Percentiles rank a stretch among this genome's conserved stretches.
Conservation (phyloP, 2,113 vertebrate species). For the Nothocercus nigrocapillus region DNA sequence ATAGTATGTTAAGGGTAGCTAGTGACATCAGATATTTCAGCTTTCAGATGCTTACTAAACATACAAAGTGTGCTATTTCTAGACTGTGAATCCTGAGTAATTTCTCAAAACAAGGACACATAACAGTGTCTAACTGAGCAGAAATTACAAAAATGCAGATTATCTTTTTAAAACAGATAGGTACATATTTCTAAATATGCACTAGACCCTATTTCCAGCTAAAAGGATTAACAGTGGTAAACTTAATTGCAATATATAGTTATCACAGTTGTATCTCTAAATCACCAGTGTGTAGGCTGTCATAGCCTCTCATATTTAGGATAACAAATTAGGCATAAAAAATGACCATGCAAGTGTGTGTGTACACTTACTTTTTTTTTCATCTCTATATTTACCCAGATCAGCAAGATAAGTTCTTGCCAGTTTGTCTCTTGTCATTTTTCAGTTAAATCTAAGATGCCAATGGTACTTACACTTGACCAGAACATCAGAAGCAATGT, state of each 20-base stretch:
- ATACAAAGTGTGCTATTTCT: neutral
- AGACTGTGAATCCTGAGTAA: neutral
- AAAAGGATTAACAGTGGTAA: neutral
- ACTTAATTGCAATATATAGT: accelerated
- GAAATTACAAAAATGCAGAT: neutral
- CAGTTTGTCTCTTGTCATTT: neutral
- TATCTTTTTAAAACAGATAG: neutral
- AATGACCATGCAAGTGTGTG: neutral
- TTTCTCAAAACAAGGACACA: neutral
- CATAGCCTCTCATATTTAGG: neutral
- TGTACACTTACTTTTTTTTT: neutral
- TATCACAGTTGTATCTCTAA: neutral
- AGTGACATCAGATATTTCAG: neutral
- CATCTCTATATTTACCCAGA: neutral
- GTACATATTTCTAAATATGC: neutral
- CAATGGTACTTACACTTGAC: neutral
- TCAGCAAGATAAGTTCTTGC: neutral
- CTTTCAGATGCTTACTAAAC: neutral
- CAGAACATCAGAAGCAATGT: neutral
- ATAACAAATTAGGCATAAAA: neutral
- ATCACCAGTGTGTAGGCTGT: neutral
- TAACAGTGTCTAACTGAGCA: neutral
- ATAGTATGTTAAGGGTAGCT: neutral
- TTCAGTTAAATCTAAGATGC: neutral
- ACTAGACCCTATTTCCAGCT: neutral